Evolutionary conservation across 2,113 vertebrate genomes (phyloP).

Genomic region (Shinisaurus crocodilurus): DNA sequence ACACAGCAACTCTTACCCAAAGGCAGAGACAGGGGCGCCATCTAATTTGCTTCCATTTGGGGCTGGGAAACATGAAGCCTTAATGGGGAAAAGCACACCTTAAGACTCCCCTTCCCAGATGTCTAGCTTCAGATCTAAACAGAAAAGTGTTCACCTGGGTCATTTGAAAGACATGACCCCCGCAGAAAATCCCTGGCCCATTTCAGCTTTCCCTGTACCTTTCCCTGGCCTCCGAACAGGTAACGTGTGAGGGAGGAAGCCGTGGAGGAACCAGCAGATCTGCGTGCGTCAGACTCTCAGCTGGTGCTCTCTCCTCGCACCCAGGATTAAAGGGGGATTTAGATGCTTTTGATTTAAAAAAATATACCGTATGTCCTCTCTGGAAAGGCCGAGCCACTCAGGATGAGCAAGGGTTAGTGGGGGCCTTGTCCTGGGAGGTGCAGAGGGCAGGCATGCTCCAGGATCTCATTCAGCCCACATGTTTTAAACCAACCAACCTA

Average conservation of each 20-base stretch:
- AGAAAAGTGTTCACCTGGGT: background rate
- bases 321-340: background rate
- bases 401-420: too few species aligned
- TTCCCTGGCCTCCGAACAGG: background rate
- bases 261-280: background rate
- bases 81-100: background rate
- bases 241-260: background rate
- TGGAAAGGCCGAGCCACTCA: background rate
- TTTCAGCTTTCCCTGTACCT: background rate
- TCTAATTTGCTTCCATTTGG: background rate
- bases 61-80: background rate
- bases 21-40: background rate
- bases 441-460: background rate
- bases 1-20: background rate
- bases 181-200: background rate
- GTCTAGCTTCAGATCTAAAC: background rate
- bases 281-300: background rate
- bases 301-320: background rate
- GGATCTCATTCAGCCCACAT: background rate
- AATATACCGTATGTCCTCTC: background rate
- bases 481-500: background rate
- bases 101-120: background rate
- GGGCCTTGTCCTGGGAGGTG: background rate
- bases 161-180: background rate
- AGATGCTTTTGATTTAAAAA: conserved; percentile 2